phyloP scores from a whole-genome alignment of 2,113 vertebrate species.

The Trogon melanurus region DNA sequence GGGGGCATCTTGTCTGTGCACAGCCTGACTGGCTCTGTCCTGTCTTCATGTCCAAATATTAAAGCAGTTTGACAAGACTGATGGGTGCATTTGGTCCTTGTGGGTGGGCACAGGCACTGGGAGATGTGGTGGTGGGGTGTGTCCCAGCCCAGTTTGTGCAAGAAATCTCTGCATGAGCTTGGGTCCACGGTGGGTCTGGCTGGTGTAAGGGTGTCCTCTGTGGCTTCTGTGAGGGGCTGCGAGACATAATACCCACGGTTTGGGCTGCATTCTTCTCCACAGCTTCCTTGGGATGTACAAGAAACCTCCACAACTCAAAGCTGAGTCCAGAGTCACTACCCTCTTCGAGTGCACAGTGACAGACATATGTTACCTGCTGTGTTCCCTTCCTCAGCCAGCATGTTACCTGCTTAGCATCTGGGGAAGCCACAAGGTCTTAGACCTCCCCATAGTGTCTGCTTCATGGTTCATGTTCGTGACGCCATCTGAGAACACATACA shows the following conservation, averaged over 20 bases:
- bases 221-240: fast-evolving
- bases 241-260: fast-evolving
- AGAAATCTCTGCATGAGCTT: neutral
- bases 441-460: neutral
- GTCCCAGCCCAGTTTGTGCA: neutral
- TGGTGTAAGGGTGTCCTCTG: neutral
- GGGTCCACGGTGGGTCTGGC: neutral
- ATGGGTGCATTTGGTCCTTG: neutral
- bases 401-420: neutral
- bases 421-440: neutral
- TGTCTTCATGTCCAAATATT: slow-evolving; percentile 61
- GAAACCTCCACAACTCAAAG: neutral
- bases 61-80: slow-evolving; percentile 59
- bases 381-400: neutral
- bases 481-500: neutral
- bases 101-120: no score
- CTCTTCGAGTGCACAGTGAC: neutral
- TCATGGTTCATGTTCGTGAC: neutral
- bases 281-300: neutral
- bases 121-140: neutral
- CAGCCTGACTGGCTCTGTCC: slow-evolving; percentile 27
- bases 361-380: neutral
- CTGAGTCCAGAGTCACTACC: neutral
- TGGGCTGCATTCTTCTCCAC: neutral
- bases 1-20: slow-evolving; percentile 40